Base-by-base conservation (phyloP, 2,888 invertebrate species). In the Octodonta nipae region DNA sequence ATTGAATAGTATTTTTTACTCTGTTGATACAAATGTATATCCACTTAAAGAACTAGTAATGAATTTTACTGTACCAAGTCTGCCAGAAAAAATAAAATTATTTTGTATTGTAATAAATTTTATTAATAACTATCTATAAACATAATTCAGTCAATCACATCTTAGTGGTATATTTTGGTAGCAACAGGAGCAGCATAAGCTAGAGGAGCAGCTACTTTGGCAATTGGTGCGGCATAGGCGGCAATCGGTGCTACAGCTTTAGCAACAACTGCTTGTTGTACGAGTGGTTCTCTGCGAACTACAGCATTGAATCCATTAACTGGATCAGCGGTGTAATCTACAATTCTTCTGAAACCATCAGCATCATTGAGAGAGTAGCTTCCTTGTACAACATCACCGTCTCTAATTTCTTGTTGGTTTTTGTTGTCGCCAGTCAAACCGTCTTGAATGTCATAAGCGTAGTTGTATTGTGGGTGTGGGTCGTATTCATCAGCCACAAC, bases 371-470 rank as follows among this genome's bases (percentile, higher is more conserved):
- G 57, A 17, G 68, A 66, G 61, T 70, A 70, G 47, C 67, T 71
- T 55, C 61, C 73, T 52, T 70, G 68, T 26, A 75, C 75, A 44
- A 66, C 67, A 58, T 73, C 73, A n/a, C 75, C 75, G 41, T 65
- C 61, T 37, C 75, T 71, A 36, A 69, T 68, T 63, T 75, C 75
- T 42, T 70, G 70, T 59, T 75, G 75, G 16, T 59, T 63, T 54
- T 71, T 70, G 52, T 47, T 65, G 60, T 70, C 70, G n/a, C 70
- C 70, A 44, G 70, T 70, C 26, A 68, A 56, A 40, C 63, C 60
- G 41, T 70, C 70, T 45, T 68, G 67, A n/a, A 70, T 67, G 41
- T 68, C 67, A 55, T 70, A 70, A 1, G 67, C 63, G 56, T 65
- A 70, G 51, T 62, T 65, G 61, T 70, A 71, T 43, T 70, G 69